Base-by-base conservation (phyloP, 2,888 invertebrate species). In the Apamea crenata region DNA sequence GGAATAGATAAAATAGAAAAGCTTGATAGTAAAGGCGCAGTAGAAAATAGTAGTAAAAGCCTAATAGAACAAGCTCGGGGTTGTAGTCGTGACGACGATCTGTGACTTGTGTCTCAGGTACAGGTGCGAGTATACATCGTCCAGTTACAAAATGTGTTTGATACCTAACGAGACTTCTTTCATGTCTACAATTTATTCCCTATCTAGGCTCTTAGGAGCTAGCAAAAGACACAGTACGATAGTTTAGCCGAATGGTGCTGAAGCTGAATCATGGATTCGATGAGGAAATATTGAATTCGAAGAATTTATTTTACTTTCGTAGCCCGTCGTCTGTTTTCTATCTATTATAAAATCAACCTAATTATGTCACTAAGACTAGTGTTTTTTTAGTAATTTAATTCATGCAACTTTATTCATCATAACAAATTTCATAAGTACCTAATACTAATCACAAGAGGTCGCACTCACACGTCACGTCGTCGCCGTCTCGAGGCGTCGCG, bases 51-150 rank as follows among this genome's bases (percentile, higher is more conserved):
- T 93, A 93, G 87, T 93, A 94, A 94, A 96, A 96, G 96, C 96
- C 93, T 94, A 96, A 93, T 93, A 93, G 95, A 94, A 95, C 93
- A 96, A 96, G 96, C 96, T 96, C 96, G 94, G 95, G 94, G 92
- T 92, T 93, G 93, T 83, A 77, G 77, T 83, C 70, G 78, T 77
- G 50, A 70, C 76, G 78, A 81, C 80, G 73, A 59, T 79, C 77
- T 71, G 77, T 40, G 76, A 69, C 59, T 63, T n/a, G 36, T 44
- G 78, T 76, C 75, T 78, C 69, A 61, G n/a, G n/a, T n/a, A n/a
- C n/a, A n/a, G n/a, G n/a, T 25, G 72, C 75, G 77, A 82, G 82
- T n/a, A 70, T 78, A 83, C 77, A 56, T 79, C 70, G 79, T 82
- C 81, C 61, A 74, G 32, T 80, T 83, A 87, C 73, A 86, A 85